Percentiles rank a stretch among this genome's conserved stretches.
Evolutionary conservation across 2,113 vertebrate genomes (phyloP).

Genomic region (Galemys pyrenaicus): DNA sequence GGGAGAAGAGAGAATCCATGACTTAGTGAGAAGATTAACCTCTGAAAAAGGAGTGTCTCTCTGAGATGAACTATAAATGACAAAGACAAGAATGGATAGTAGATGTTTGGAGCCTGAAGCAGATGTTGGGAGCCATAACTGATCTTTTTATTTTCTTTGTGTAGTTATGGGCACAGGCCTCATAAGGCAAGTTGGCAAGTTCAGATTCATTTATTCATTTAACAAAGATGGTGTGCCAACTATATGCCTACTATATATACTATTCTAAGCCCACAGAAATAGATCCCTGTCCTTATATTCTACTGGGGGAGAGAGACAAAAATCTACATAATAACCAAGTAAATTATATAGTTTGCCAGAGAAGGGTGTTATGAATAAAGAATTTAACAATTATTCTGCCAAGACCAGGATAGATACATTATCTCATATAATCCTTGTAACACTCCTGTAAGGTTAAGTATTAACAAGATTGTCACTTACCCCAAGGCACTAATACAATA

Average conservation of each 20-base stretch:
- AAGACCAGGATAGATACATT: neutral
- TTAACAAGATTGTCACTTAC: neutral
- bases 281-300: neutral
- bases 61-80: neutral
- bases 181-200: neutral
- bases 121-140: neutral
- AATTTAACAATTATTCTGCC: neutral
- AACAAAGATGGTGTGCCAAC: neutral
- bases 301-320: neutral
- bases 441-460: slow-evolving; percentile 1
- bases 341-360: neutral
- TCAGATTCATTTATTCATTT: neutral
- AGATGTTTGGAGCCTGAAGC: neutral
- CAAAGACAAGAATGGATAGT: neutral
- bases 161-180: neutral
- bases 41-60: neutral
- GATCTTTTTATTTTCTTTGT: slow-evolving; percentile 1
- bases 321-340: neutral
- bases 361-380: neutral
- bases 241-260: neutral
- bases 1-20: neutral
- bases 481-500: neutral
- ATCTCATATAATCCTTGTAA: neutral
- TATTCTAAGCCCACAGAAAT: neutral
- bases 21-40: neutral